Base-by-base conservation (phyloP, 2,113 vertebrate genomes). In the Oryzias woworae region DNA sequence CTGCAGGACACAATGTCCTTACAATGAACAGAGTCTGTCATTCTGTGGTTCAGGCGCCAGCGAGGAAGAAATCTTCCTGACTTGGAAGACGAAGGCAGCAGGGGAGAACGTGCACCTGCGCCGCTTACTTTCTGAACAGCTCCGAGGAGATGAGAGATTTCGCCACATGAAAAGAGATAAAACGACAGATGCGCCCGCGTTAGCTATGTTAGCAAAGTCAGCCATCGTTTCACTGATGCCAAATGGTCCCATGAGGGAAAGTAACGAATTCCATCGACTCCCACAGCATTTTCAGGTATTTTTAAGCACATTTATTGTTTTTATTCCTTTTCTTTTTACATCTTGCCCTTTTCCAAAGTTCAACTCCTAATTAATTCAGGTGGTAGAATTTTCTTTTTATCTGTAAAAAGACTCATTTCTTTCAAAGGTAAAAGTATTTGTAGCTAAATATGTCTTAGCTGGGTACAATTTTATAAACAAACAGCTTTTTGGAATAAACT, bases 1-100 rank as follows among this genome's bases (percentile, higher is more conserved):
- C 81, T 85, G 81, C 78, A 73, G 75, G 65, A 81, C 77, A 74
- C 82, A 70, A 81, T 86, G 82, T 87, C 70, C 77, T 84, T 68
- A 68, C 71, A 60, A 57, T 82, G 78, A 75, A 16, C 80, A 75
- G 47, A 53, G 20, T 74, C 67, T 69, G 83, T 82, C 73, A 70
- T 66, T 82, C 75, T 41, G 46, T 64, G 69, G 75, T 56, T 36
- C 64, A 75, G 73, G 71, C 55, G 70, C 15, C 53, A 62, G 55
- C 12, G 63, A 80, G 75, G 77, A 77, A 69, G 61, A 59, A 63
- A 82, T 57, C 73, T 73, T 60, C 73, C 75, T 62, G 54, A 67
- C 43, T 72, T 47, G 18, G 51, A 62, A 71, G 47, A 41, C n/a
- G 14, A 45, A 88, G 68, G 70, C 53, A 4, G 73, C 16, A 10